These are phyloP conservation scores for Caprella mutica DNA, from an alignment of 2,888 invertebrate genomes.

Conservation along the genomic window DNA sequence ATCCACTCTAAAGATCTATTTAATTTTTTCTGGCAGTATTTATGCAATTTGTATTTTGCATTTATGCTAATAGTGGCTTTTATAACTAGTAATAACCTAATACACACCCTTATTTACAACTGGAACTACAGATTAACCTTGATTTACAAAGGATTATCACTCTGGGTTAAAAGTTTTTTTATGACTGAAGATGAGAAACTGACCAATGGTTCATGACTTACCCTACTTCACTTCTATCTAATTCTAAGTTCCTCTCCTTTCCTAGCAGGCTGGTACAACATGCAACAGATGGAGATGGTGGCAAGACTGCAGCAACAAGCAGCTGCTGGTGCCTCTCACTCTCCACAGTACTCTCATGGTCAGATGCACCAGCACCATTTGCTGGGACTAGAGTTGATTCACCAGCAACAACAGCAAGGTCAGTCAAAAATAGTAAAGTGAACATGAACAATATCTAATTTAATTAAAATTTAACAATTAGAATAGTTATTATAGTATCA, in stretches of 20 bases:
- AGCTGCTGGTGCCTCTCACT: constrained; percentile 20
- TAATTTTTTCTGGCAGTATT: background rate
- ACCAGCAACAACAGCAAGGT: constrained; percentile 33
- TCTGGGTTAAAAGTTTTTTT: background rate
- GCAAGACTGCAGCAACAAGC: constrained; percentile 22
- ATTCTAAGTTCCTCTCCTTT: no score
- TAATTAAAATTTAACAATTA: no score
- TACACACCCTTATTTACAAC: no score
- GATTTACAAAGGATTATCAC: no score
- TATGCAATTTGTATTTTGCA: background rate
- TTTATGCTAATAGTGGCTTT: no score
- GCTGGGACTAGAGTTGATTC: constrained; percentile 31
- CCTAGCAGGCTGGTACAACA: constrained; percentile 31
- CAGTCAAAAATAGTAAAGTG: background rate
- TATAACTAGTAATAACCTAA: no score
- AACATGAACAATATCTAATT: no score
- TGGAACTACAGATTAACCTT: no score
- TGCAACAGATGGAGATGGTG: constrained; percentile 33
- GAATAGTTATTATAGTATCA: no score
- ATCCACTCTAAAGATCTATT: background rate
- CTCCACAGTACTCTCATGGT: constrained; percentile 6
- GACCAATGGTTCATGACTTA: background rate
- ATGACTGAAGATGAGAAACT: no score
- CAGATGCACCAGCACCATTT: constrained; percentile 31
- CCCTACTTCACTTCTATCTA: background rate